Evolutionary conservation across 2,797 vertebrate genomes (phyloP), one percentile per base, ranked within the genome.

Genomic region (Aulostomus chinensis): DNA sequence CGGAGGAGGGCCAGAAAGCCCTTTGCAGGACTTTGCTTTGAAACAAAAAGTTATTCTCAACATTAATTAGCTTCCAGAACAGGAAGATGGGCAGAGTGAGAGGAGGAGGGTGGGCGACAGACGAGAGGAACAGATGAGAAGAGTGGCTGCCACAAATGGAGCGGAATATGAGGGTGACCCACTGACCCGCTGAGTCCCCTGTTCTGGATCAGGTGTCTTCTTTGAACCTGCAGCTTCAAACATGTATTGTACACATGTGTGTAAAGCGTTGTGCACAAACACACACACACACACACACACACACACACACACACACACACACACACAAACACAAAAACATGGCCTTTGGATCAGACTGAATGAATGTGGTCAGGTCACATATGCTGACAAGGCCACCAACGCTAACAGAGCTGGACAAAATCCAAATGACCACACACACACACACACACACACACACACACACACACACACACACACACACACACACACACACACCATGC

Each of bases 31-130:
- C 81, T 89, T 87, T 81, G 65, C 83, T 85, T n/a, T n/a, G n/a
- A 81, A 80, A 91, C 91, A 88, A 67, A 72, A 68, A 86, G 86
- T 91, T 85, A 86, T 90, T 92, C 92, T 91, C 88, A 91, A 85
- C 86, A 90, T 84, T 89, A 91, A 93, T 94, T 92, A 93, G 75
- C 81, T 81, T 92, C 88, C 75, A 76, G 69, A 45, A 61, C 47
- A 62, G 69, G 74, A 2, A 42, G 61, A 78, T 60, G 59, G 15
- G 3, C 49, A 29, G 60, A 67, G 52, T 15, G 30, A 78, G 72
- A 59, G 53, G 67, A 63, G 61, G 55, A 68, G 80, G 50, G 46
- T 51, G 51, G 40, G 68, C 53, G 46, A 73, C 63, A 78, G 76
- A 84, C 76, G 68, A 84, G 78, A 76, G 71, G 51, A 37, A 67